Conservation (phyloP, 1,140 invertebrate species). For the Drosophila pseudoananassae region DNA sequence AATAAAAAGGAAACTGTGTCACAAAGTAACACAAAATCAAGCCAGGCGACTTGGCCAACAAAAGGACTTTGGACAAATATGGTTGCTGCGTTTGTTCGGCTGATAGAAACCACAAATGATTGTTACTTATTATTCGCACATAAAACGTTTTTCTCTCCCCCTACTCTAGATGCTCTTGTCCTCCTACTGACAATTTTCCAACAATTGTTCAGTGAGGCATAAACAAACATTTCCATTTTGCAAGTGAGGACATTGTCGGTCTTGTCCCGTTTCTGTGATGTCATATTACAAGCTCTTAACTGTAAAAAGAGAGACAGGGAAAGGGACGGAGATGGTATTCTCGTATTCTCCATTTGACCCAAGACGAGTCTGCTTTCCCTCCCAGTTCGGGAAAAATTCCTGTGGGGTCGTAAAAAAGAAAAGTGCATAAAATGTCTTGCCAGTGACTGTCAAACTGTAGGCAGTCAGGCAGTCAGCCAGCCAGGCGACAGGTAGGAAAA, state of each 20-base stretch:
- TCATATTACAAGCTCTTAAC: slow-evolving; percentile 57
- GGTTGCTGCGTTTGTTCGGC: slow-evolving; percentile 19
- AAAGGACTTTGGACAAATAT: slow-evolving; percentile 29
- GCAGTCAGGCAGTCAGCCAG: slow-evolving; percentile 48
- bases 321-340: neutral
- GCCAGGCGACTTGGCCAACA: slow-evolving; percentile 10
- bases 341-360: neutral
- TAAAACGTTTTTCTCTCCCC: slow-evolving; percentile 39
- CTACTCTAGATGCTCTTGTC: neutral
- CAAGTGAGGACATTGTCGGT: slow-evolving; percentile 38
- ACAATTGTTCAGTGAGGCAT: slow-evolving; percentile 54
- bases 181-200: neutral
- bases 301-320: neutral
- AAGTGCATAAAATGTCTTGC: slow-evolving; percentile 51
- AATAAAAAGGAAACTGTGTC: slow-evolving; percentile 36
- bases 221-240: slow-evolving; percentile 55
- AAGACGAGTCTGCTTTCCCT: neutral
- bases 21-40: slow-evolving; percentile 46
- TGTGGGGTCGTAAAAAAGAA: slow-evolving; percentile 44
- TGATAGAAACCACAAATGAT: slow-evolving; percentile 53
- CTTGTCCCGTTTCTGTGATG: slow-evolving; percentile 28
- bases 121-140: slow-evolving; percentile 55
- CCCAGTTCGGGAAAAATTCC: slow-evolving; percentile 16
- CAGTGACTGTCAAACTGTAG: slow-evolving; percentile 44
- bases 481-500: slow-evolving; percentile 40